These are phyloP conservation scores for Ferrisia virgata DNA, from an alignment of 2,888 invertebrate genomes.

Conservation along the genomic window DNA sequence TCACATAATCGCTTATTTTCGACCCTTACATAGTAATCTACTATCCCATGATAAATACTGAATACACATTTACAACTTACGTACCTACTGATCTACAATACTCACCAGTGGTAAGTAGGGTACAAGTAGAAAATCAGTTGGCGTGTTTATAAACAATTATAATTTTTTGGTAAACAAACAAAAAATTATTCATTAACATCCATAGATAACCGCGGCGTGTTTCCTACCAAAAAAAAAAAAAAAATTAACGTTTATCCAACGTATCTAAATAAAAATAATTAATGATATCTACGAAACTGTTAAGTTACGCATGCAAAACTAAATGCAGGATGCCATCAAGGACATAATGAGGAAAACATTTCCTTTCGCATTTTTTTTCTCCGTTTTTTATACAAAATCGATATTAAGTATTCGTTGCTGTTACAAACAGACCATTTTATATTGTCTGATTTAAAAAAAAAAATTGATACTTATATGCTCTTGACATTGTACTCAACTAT, in stretches of 20 bases:
- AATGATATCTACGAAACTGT: conserved; percentile 7
- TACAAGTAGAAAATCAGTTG: neutral
- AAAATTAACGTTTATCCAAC: neutral
- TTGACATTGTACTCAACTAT: neutral
- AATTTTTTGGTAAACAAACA: neutral
- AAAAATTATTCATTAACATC: neutral
- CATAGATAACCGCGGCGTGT: neutral
- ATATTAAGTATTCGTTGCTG: neutral
- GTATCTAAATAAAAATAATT: neutral
- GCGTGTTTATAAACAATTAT: neutral
- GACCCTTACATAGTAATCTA: no score
- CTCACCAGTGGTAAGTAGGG: no score
- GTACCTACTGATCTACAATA: no score
- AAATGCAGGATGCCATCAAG: conserved; percentile 21
- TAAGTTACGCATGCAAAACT: conserved; percentile 10
- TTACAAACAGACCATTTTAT: neutral
- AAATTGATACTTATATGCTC: neutral
- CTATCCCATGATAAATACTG: no score
- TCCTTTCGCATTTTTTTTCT: neutral
- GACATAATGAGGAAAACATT: conserved; percentile 3
- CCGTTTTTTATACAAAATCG: neutral
- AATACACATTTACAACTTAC: no score
- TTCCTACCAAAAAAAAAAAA: neutral
- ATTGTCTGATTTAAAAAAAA: neutral
- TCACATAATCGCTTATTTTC: no score